Percentiles rank a stretch among this genome's conserved stretches.
These are phyloP conservation scores for Salminus brasiliensis DNA, from an alignment of 2,113 vertebrate genomes.

Conservation along the genomic window DNA sequence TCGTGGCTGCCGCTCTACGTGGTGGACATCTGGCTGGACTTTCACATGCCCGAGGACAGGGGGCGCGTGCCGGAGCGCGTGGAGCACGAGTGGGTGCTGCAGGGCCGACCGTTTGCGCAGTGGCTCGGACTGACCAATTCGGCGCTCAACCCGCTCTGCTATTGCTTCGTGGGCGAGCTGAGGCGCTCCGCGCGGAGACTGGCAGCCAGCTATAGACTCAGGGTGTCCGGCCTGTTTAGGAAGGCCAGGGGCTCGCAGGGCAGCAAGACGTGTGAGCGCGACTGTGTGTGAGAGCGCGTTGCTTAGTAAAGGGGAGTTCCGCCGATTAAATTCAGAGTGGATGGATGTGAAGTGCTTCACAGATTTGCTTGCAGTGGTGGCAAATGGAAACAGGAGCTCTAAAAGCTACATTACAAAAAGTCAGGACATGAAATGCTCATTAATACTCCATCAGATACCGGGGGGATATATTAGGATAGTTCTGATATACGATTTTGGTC, in stretches of 20 bases:
- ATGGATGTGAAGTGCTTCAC: no score
- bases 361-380: no score
- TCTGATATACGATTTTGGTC: no score
- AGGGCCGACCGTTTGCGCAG: constrained; percentile 67
- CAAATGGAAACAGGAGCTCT: no score
- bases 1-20: constrained; percentile 72
- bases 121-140: constrained; percentile 75
- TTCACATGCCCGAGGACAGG: constrained; percentile 60
- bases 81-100: constrained; percentile 66
- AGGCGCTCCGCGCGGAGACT: constrained; percentile 69
- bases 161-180: constrained; percentile 72
- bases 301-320: no score
- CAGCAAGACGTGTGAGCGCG: background rate
- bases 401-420: no score
- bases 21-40: constrained; percentile 72
- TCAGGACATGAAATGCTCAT: no score
- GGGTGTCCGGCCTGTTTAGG: constrained; percentile 63
- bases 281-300: background rate
- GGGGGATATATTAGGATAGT: no score
- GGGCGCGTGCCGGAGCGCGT: constrained; percentile 39
- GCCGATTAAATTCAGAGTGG: no score
- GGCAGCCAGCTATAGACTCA: constrained; percentile 64
- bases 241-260: background rate
- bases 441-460: no score
- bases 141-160: constrained; percentile 71